phyloP scores from a whole-genome alignment of 2,113 vertebrate genomes.

The Syrrhaptes paradoxus region DNA sequence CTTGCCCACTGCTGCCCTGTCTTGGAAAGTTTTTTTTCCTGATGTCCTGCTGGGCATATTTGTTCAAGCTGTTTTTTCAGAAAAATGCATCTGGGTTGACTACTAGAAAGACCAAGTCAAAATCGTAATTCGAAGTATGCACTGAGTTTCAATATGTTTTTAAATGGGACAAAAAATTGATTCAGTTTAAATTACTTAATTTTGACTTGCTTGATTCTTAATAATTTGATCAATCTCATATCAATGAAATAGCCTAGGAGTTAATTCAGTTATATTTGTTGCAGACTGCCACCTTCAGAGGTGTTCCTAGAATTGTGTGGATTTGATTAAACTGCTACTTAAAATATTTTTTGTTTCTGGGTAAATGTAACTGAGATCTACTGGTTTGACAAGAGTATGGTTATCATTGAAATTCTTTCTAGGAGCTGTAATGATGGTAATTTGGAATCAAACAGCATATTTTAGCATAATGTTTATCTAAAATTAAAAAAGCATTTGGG shows the following conservation, averaged over 20 bases:
- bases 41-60: neutral
- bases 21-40: neutral
- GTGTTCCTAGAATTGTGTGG: neutral
- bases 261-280: neutral
- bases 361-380: neutral
- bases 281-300: conserved; percentile 47
- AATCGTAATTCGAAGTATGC: neutral
- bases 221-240: neutral
- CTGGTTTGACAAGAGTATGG: neutral
- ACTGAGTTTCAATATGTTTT: neutral
- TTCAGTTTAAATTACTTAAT: neutral
- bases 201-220: neutral
- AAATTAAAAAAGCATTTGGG: neutral
- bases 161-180: neutral
- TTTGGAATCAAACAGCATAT: neutral
- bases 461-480: neutral
- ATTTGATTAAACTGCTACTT: neutral
- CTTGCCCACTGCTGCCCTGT: neutral
- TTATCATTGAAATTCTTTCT: neutral
- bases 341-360: neutral
- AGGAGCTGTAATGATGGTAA: neutral
- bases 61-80: neutral
- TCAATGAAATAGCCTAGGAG: neutral
- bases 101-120: neutral
- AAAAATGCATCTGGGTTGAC: neutral